Conservation (phyloP, 2,888 invertebrate genomes). For the Lapara coniferarum region DNA sequence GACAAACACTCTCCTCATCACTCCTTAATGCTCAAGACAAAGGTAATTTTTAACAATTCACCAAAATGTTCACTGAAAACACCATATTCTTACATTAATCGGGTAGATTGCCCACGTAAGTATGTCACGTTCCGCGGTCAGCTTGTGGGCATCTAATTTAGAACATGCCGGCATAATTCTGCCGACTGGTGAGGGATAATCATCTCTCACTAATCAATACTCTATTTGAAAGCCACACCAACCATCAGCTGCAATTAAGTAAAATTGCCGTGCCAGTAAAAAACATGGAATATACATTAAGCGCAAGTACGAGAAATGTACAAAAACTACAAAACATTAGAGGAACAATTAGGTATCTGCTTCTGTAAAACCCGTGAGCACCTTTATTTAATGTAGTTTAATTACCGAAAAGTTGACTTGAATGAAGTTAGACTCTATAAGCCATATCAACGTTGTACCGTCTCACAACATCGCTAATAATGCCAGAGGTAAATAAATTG, state of each 20-base stretch:
- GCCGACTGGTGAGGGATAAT: no score
- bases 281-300: no score
- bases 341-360: background rate
- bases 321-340: background rate
- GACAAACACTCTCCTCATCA: constrained; percentile 91
- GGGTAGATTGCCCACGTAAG: no score
- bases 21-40: constrained; percentile 93
- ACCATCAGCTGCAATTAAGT: no score
- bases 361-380: background rate
- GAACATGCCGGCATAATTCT: no score
- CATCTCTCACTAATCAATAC: no score
- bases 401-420: constrained; percentile 45
- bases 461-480: constrained; percentile 47
- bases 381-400: constrained; percentile 38
- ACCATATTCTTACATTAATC: background rate
- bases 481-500: constrained; percentile 51
- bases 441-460: constrained; percentile 43
- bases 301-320: no score
- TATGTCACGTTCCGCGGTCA: no score
- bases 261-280: no score
- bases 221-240: no score
- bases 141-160: no score
- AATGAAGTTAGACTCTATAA: constrained; percentile 43
- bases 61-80: background rate
- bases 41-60: constrained; percentile 76